Conservation (phyloP, 2,113 vertebrate genomes). For the Pontoporia blainvillei region DNA sequence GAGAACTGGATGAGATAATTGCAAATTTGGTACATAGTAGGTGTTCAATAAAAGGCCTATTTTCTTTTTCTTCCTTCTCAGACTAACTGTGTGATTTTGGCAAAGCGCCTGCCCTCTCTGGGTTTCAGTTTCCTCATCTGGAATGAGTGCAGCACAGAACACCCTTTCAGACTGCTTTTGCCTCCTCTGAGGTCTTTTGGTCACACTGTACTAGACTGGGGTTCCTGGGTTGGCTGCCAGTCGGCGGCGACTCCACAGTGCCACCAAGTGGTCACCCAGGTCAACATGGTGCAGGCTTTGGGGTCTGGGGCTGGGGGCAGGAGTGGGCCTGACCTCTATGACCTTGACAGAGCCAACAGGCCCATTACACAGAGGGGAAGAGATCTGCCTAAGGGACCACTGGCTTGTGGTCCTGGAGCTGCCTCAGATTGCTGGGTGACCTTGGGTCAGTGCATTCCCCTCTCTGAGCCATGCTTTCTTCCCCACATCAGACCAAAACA, state of each 20-base stretch:
- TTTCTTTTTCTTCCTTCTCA: background rate
- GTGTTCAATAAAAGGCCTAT: background rate
- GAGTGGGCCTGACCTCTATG: background rate
- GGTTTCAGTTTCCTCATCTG: background rate
- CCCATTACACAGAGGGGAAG: background rate
- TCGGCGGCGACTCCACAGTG: conserved; percentile 35
- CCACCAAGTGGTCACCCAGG: conserved; percentile 52
- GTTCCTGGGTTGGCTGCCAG: background rate
- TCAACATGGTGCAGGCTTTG: background rate
- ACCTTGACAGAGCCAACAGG: background rate
- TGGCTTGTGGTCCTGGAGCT: background rate
- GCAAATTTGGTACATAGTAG: conserved; percentile 78
- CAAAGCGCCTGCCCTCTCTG: rapidly evolving
- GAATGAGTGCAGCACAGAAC: rapidly evolving
- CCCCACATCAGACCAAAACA: rapidly evolving
- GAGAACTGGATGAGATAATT: conserved; percentile 69
- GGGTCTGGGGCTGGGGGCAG: background rate
- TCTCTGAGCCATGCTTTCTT: background rate
- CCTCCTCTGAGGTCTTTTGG: background rate
- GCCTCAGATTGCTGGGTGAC: background rate
- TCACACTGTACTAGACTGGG: background rate
- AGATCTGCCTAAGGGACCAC: background rate
- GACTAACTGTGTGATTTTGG: background rate
- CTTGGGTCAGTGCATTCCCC: background rate
- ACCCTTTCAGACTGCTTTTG: background rate